Conservation (phyloP, 2,113 vertebrate genomes). For the Lanius ludovicianus region DNA sequence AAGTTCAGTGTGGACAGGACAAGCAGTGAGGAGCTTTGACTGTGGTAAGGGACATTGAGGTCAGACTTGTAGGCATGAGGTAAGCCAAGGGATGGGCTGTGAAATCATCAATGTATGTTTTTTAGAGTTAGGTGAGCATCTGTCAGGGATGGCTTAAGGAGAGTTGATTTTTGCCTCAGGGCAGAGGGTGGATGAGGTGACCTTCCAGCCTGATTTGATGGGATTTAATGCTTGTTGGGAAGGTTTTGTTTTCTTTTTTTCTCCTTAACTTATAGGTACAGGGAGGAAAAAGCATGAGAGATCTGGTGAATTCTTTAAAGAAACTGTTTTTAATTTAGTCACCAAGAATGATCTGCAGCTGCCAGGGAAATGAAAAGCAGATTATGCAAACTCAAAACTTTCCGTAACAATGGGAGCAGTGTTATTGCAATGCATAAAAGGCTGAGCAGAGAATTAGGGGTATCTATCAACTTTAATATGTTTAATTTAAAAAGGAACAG, state of each 20-base stretch:
- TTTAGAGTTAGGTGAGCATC: background rate
- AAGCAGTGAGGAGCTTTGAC: background rate
- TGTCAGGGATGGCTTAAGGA: background rate
- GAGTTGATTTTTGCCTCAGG: constrained; percentile 12
- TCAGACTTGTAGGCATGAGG: background rate
- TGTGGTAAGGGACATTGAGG: background rate
- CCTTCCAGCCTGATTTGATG: background rate
- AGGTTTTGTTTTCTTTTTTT: background rate
- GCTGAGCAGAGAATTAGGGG: constrained; percentile 40
- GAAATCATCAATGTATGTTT: background rate
- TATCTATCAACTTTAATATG: constrained; percentile 39
- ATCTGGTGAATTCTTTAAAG: constrained; percentile 10
- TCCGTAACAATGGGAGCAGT: constrained; percentile 20
- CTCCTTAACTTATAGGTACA: background rate
- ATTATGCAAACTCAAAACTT: constrained; percentile 54
- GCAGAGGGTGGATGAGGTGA: constrained; percentile 13
- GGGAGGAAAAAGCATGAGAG: background rate
- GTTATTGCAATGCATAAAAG: constrained; percentile 30
- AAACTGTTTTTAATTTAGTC: constrained; percentile 29
- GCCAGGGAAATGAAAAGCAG: constrained; percentile 54
- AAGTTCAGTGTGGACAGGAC: background rate
- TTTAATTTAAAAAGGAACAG: constrained; percentile 21
- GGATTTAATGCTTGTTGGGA: constrained; percentile 27
- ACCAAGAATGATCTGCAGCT: constrained; percentile 51
- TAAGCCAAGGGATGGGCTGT: background rate